A percentile compares a stretch with the other conserved stretches of the same genome.
Conservation (phyloP, 2,888 invertebrate genomes). For the Lasioglossum calceatum region DNA sequence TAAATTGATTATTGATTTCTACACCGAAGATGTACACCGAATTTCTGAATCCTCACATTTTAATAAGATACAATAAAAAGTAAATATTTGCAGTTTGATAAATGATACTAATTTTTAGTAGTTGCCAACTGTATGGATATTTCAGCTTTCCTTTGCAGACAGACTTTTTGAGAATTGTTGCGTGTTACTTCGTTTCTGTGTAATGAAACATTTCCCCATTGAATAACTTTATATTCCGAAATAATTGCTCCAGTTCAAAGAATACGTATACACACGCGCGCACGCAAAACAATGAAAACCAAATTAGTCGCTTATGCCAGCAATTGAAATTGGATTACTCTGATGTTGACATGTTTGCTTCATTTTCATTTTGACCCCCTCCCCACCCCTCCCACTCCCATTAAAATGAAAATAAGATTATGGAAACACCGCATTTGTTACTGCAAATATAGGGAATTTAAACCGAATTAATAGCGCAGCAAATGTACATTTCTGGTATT, state of each 20-base stretch:
- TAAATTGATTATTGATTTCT: too few relatives aligned
- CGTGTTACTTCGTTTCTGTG: too few relatives aligned
- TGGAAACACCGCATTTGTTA: background rate
- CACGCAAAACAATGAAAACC: background rate
- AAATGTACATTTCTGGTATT: background rate
- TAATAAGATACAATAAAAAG: background rate
- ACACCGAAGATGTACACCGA: too few relatives aligned
- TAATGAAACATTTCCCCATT: background rate
- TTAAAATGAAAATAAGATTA: constrained; percentile 4
- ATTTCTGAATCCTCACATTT: background rate
- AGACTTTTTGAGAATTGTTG: background rate
- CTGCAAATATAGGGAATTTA: constrained; percentile 1
- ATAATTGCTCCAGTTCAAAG: background rate
- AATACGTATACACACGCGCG: background rate
- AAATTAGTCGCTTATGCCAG: background rate
- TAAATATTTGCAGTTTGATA: background rate
- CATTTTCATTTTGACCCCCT: constrained; percentile 8
- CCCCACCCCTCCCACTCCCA: background rate
- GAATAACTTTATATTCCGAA: background rate
- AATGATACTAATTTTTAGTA: background rate
- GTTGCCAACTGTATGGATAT: background rate
- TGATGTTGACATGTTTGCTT: constrained; percentile 18
- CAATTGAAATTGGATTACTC: constrained; percentile 11
- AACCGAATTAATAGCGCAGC: background rate
- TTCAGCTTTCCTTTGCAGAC: background rate